These are phyloP conservation scores for Chrysemys picta DNA, from an alignment of 2,113 vertebrate genomes.

Conservation along the genomic window DNA sequence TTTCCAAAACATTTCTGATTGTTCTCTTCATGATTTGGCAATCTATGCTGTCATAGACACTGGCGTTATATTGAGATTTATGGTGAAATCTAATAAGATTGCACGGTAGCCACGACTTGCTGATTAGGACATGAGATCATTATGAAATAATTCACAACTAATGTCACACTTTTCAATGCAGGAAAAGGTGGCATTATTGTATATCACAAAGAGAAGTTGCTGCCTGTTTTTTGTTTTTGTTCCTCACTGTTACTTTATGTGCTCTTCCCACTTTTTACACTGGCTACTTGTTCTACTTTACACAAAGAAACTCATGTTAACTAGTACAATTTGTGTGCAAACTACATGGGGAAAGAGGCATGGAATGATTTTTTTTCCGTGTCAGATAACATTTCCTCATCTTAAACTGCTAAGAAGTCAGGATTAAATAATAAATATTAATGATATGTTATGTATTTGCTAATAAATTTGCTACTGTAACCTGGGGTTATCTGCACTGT, in stretches of 20 bases:
- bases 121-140: not conserved
- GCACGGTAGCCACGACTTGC: not conserved
- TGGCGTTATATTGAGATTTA: not conserved
- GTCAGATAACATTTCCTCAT: not conserved
- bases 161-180: not conserved
- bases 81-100: not conserved
- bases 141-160: not conserved
- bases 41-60: not conserved
- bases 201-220: not conserved
- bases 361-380: not conserved
- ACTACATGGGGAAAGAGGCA: not conserved
- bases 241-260: not conserved
- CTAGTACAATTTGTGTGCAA: not conserved
- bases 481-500: too few relatives aligned
- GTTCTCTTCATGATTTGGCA: not conserved
- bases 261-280: not conserved
- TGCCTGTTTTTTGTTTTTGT: rapidly evolving
- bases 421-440: not conserved
- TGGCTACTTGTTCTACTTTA: not conserved
- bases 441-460: not conserved
- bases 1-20: not conserved
- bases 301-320: not conserved
- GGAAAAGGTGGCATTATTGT: not conserved
- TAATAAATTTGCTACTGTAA: too few relatives aligned
- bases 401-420: not conserved